Conservation (phyloP, 2,888 invertebrate species). For the Atethmia centrago region DNA sequence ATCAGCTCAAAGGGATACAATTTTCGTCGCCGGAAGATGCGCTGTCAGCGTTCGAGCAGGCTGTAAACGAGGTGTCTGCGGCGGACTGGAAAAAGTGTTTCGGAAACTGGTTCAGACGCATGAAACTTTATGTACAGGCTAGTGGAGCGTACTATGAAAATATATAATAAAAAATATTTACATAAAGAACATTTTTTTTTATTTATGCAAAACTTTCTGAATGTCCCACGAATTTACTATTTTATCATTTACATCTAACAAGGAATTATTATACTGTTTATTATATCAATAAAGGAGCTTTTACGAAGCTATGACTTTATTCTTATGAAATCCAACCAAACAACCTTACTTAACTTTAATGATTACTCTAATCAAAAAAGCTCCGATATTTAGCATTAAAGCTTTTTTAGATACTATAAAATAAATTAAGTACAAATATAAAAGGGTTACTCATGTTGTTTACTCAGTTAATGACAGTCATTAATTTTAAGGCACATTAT, state of each 20-base stretch:
- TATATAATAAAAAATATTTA: no score
- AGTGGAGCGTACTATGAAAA: no score
- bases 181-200: no score
- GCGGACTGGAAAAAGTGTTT: no score
- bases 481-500: conserved; percentile 32
- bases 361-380: conserved; percentile 13
- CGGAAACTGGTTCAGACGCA: no score
- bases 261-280: background rate
- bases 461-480: conserved; percentile 35
- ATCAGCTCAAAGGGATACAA: no score
- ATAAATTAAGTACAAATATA: conserved; percentile 31
- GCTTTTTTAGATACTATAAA: conserved; percentile 30
- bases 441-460: conserved; percentile 21
- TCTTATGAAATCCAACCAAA: background rate
- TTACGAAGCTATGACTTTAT: background rate
- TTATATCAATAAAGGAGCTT: background rate
- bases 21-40: no score
- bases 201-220: no score
- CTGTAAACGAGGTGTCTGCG: no score
- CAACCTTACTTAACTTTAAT: conserved; percentile 7
- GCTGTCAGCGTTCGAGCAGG: no score
- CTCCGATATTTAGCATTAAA: background rate
- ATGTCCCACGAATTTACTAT: no score
- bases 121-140: no score
- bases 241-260: background rate